Evolutionary conservation across 2,888 invertebrate genomes (phyloP), one percentile per base, ranked within the genome.

Genomic region (Apamea anceps): DNA sequence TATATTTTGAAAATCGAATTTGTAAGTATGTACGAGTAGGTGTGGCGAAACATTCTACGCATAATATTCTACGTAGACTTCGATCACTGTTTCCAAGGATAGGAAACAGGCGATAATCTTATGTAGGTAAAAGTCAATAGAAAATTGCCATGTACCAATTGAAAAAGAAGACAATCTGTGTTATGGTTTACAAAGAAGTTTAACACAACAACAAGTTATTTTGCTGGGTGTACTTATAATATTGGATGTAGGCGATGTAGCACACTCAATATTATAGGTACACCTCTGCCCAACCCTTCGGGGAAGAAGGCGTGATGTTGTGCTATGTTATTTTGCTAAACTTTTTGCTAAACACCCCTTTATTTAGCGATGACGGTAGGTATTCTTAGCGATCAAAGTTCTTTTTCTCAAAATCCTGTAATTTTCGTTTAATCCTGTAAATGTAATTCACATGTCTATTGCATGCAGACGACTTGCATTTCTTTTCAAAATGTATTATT

Each of bases 151-250:
- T 32, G n/a, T 45, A n/a, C 32, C 15, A 57, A n/a, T 62, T 32
- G 8, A 75, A 42, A 42, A 54, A 76, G 10, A 37, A 62, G 48
- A 62, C 32, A n/a, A 74, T 37, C 7, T 73, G 25, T 28, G 25
- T 57, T 45, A 75, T 12, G 28, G 32, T 32, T 60, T 37, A 37
- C 32, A 75, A 48, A 25, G 7, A 51, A 42, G n/a, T 32, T 45
- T 32, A 77, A n/a, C 25, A 76, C 13, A 37, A 5, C 5, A 28
- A 51, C 25, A 12, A 54, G 57, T 77, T 78, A 76, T 32, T 65
- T 25, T 51, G 37, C 4, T 28, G 21, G 32, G 63, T 32, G 18
- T 63, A 63, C 28, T 8, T 63, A 8, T 63, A 21, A 28, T 28
- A 62, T 2, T 28, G 7, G 28, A 13, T 6, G 15, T 32, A 32